phyloP scores from a whole-genome alignment of 2,113 vertebrate species.

The Rhizomys pruinosus region DNA sequence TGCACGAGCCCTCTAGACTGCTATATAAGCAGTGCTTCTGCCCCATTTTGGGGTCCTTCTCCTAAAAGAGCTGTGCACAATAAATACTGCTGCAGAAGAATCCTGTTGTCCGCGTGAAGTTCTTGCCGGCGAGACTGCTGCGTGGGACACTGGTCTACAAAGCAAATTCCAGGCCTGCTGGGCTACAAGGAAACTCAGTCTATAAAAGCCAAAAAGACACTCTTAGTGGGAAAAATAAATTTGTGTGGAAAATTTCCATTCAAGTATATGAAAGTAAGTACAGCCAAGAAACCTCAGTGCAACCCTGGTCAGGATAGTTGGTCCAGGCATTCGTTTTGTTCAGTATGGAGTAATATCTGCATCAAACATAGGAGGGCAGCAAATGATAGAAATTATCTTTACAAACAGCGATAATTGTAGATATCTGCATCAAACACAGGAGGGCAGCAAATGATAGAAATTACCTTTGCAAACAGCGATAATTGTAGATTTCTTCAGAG shows the following conservation, averaged over 20 bases:
- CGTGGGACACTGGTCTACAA: too few species aligned
- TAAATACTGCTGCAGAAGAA: too few species aligned
- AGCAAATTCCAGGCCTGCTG: too few species aligned
- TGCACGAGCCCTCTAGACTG: too few species aligned
- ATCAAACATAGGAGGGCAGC: conserved; percentile 69
- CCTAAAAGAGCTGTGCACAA: too few species aligned
- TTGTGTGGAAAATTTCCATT: neutral
- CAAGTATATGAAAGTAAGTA: conserved; percentile 11
- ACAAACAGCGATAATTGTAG: neutral
- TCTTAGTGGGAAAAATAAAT: neutral
- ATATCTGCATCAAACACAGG: conserved; percentile 49
- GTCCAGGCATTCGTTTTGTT: neutral
- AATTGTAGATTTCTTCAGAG: neutral
- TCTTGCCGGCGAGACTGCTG: too few species aligned
- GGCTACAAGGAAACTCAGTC: too few species aligned
- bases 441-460: conserved; percentile 67
- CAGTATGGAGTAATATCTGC: conserved; percentile 2
- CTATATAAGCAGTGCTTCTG: too few species aligned
- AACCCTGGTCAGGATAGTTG: neutral
- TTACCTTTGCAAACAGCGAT: neutral
- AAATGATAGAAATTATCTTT: conserved; percentile 42
- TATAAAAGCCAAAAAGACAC: neutral
- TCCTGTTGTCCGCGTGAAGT: too few species aligned
- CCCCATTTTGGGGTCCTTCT: too few species aligned
- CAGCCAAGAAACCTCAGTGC: neutral